Base-by-base conservation (phyloP, 2,797 vertebrate genomes). In the Setipinna tenuifilis region DNA sequence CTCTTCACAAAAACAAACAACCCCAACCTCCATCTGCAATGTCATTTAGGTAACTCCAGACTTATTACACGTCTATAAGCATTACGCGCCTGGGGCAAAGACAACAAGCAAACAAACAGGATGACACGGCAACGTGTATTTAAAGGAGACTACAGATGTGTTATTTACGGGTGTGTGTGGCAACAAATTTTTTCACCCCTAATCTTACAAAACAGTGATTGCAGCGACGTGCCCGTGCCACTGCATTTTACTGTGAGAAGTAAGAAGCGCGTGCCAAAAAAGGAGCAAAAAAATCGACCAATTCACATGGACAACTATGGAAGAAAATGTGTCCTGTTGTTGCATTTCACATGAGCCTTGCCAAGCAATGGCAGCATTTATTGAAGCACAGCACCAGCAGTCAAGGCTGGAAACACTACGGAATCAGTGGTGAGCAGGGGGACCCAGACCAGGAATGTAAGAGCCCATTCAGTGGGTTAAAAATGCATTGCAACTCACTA, bases 381-480 rank as follows among this genome's bases (percentile, higher is more conserved):
- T 92, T 91, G 92, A 93, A 93, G 93, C 91, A 91, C 93, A 94
- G 90, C 91, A 91, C 92, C 93, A 93, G 93, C 93, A 94, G 93
- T 93, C 92, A 94, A 91, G 92, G 92, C 93, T 94, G 93, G 94
- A 94, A 93, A 93, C 93, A 95, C 92, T 91, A 87, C 89, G 28
- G 41, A 71, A 90, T 92, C 91, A 90, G 93, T 92, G 93, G 92
- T 92, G 91, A 93, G 94, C 92, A 93, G 92, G 83, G 71, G 85
- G 91, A 88, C 91, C 92, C 94, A 92, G 93, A 91, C 93, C 92
- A 92, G 94, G 93, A 94, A 94, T 94, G 94, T 95, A 94, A 95
- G 93, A 93, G 92, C 61, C 93, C 90, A 95, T 95, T 93, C 93
- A 93, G 92, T 92, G 92, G 90, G 93, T 93, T 94, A 92, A 95